phyloP scores from a whole-genome alignment of 2,888 invertebrate species.

The Yponomeuta cagnagella region DNA sequence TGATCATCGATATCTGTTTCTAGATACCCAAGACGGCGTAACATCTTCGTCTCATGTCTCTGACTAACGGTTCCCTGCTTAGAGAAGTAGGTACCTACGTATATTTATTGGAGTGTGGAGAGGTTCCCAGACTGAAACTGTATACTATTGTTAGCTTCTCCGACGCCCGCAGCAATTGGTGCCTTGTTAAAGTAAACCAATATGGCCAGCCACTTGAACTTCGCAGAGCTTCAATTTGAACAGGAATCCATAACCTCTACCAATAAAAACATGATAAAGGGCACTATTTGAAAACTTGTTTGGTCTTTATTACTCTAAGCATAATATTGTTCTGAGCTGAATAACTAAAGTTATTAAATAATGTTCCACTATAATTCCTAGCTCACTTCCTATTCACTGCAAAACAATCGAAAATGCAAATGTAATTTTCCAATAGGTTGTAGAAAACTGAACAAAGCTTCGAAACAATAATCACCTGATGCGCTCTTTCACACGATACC shows the following conservation, averaged over 20 bases:
- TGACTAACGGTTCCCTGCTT: slow-evolving; percentile 33
- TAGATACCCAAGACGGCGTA: slow-evolving; percentile 7
- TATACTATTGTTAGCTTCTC: slow-evolving; percentile 34
- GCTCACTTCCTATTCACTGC: background rate
- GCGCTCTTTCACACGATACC: slow-evolving; percentile 45
- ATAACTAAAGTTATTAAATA: background rate
- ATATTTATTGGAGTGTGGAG: slow-evolving; percentile 8
- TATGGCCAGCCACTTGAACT: slow-evolving; percentile 10
- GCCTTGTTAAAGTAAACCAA: background rate
- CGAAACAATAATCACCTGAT: slow-evolving; percentile 22
- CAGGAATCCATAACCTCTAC: background rate
- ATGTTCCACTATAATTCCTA: too few species aligned
- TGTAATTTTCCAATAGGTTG: background rate
- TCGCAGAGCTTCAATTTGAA: slow-evolving; percentile 1
- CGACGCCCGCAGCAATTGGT: slow-evolving; percentile 10
- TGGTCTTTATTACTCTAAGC: background rate
- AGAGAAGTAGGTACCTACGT: background rate
- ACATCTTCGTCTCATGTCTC: slow-evolving; percentile 9
- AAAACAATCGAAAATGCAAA: background rate
- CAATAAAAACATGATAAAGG: background rate
- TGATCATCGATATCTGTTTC: background rate
- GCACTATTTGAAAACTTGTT: background rate
- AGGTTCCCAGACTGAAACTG: slow-evolving; percentile 54
- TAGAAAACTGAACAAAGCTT: background rate
- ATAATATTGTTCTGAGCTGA: background rate